Conservation (phyloP, 2,113 vertebrate genomes). For the Callionymus lyra region DNA sequence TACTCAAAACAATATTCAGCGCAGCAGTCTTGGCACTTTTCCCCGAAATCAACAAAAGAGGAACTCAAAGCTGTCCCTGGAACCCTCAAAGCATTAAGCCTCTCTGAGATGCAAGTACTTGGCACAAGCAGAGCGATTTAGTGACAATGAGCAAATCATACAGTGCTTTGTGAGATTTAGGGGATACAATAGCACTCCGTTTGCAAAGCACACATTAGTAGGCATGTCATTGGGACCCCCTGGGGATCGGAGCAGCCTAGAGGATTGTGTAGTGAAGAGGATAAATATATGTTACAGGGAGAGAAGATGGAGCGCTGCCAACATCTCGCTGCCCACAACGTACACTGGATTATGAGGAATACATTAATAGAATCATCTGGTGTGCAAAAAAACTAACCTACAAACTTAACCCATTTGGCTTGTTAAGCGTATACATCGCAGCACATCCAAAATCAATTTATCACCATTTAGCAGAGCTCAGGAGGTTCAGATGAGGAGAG, state of each 20-base stretch:
- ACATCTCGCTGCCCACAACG: conserved; percentile 25
- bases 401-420: conserved; percentile 55
- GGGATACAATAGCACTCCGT: conserved; percentile 56
- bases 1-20: conserved; percentile 61
- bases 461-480: conserved; percentile 40
- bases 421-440: conserved; percentile 42
- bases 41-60: conserved; percentile 60
- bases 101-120: conserved; percentile 55
- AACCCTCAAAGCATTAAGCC: conserved; percentile 60
- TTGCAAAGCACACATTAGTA: conserved; percentile 66
- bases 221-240: conserved; percentile 62
- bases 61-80: conserved; percentile 58
- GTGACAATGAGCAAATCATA: conserved; percentile 64
- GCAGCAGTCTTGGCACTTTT: conserved; percentile 61
- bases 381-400: conserved; percentile 39
- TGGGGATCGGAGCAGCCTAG: conserved; percentile 44
- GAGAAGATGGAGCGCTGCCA: conserved; percentile 46
- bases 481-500: conserved; percentile 38
- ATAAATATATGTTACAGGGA: conserved; percentile 61
- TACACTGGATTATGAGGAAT: conserved; percentile 45
- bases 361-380: conserved; percentile 54
- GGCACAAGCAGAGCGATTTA: conserved; percentile 57
- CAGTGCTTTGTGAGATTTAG: conserved; percentile 62
- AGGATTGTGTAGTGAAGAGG: conserved; percentile 59
- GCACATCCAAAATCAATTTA: conserved; percentile 54